Conservation (phyloP, 2,797 vertebrate species). For the Cirrhinus mrigala region DNA sequence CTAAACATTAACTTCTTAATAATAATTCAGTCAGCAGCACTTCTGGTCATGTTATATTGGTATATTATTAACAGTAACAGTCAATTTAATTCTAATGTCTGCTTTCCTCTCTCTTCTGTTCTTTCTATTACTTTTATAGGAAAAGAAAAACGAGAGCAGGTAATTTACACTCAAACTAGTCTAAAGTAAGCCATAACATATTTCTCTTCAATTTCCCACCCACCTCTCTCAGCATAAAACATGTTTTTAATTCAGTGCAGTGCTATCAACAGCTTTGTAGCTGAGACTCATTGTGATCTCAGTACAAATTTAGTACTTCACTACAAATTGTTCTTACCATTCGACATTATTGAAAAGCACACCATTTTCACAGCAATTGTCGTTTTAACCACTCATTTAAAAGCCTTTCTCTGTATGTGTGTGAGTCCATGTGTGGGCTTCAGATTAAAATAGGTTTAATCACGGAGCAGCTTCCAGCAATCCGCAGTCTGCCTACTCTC, state of each 20-base stretch:
- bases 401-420: conserved; percentile 15
- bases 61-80: not conserved
- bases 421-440: conserved; percentile 26
- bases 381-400: not conserved
- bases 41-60: too few species aligned
- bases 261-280: not conserved
- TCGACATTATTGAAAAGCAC: not conserved
- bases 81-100: not conserved
- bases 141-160: not conserved
- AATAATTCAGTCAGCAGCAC: not conserved
- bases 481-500: conserved; percentile 69
- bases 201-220: not conserved
- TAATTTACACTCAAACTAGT: not conserved
- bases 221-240: not conserved
- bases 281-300: not conserved
- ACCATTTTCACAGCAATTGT: not conserved
- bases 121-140: not conserved
- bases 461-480: conserved; percentile 74
- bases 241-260: not conserved
- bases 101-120: not conserved
- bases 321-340: not conserved
- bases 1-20: not conserved
- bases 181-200: not conserved
- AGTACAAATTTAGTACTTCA: too few species aligned
- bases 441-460: conserved; percentile 80